Base-by-base conservation (phyloP, 2,113 vertebrate genomes). In the Tachuris rubrigastra region DNA sequence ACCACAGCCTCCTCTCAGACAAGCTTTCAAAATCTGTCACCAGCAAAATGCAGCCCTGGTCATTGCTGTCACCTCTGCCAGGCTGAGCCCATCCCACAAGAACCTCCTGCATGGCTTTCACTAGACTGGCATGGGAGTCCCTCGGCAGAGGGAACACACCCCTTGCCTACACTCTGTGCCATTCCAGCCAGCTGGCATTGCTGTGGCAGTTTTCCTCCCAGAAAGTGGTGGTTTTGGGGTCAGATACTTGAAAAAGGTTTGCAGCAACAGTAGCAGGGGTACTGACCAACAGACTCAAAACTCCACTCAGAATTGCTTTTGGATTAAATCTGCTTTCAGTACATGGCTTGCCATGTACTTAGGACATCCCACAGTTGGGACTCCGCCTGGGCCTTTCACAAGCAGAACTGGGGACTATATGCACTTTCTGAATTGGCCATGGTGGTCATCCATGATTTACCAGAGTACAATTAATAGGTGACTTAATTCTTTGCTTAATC, bases 401-500 rank as follows among this genome's bases (percentile, higher is more conserved):
- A 76, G 22, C 68, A 75, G 52, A 67, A 90, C 9, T 8, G n/a
- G 62, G 79, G 93, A 16, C 47, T 72, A 78, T 56, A 81, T 41
- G 33, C 35, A 14, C n/a, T 90, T 94, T 95, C 75, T 72, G 74
- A 78, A 71, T 67, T 35, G 42, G 59, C 80, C 67, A 8, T 63
- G 33, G n/a, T 5, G 8, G 41, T 25, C 13, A 4, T 35, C 80
- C 76, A 52, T 10, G 20, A 17, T 74, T 94, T 95, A 93, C 80
- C 63, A 65, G 65, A 60, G 31, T 75, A 81, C 88, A 95, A 67
- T 90, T 87, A 71, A 59, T 47, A 88, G 87, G 80, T 95, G 79
- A 95, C 91, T 88, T 95, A 95, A 97, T 91, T 81, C 75, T 84
- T 88, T 90, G 27, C 85, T 80, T 93, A 95, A 94, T 90, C 82